A percentile compares a stretch with the other conserved stretches of the same genome.
phyloP scores from a whole-genome alignment of 2,888 invertebrate species.

The Dryobotodes eremita region DNA sequence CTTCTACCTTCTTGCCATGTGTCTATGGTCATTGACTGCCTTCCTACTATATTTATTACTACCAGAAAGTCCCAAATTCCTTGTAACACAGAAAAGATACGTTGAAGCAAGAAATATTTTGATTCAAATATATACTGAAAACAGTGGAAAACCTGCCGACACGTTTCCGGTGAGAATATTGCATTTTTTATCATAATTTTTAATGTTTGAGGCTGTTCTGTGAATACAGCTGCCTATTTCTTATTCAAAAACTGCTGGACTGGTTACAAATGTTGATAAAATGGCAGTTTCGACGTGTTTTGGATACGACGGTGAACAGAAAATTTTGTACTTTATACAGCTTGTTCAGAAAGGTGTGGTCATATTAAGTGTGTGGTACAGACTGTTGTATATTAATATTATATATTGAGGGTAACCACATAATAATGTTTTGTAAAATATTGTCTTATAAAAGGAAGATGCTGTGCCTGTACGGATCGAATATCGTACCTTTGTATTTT shows the following conservation, averaged over 20 bases:
- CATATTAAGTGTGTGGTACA: background rate
- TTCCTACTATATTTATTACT: constrained; percentile 75
- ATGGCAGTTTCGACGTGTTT: background rate
- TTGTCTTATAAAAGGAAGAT: no score
- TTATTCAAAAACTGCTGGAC: constrained; percentile 36
- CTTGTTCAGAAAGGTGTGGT: background rate
- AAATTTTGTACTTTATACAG: background rate
- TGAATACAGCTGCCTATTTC: constrained; percentile 27
- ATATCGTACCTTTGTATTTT: no score
- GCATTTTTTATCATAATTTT: constrained; percentile 34
- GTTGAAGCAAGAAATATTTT: constrained; percentile 80
- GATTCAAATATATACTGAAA: constrained; percentile 79
- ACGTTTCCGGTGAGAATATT: constrained; percentile 78
- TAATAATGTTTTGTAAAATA: no score
- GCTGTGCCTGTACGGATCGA: no score
- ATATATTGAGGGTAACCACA: no score
- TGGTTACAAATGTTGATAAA: constrained; percentile 25
- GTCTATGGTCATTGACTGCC: constrained; percentile 78
- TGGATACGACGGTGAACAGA: background rate
- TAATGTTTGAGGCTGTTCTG: constrained; percentile 23
- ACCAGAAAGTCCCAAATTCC: constrained; percentile 85
- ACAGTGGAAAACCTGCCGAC: constrained; percentile 79
- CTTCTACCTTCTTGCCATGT: constrained; percentile 78
- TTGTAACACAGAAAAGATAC: constrained; percentile 80
- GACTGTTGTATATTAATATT: no score